phyloP scores from a whole-genome alignment of 2,113 vertebrate genomes.

The Nothobranchius furzeri region DNA sequence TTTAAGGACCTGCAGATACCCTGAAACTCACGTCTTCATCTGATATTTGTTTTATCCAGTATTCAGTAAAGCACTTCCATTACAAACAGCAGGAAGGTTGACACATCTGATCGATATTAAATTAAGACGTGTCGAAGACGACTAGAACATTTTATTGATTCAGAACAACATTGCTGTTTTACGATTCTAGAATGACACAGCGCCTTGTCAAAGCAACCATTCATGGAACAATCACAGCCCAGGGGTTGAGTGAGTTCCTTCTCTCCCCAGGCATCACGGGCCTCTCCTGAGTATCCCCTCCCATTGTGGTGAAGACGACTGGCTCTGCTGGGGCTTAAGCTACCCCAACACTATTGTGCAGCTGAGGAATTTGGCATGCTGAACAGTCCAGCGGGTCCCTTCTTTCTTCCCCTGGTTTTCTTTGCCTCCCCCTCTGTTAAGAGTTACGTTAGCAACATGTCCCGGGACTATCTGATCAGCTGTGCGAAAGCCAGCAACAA shows the following conservation, averaged over 20 bases:
- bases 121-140: not conserved
- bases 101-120: not conserved
- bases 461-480: slow-evolving; percentile 69
- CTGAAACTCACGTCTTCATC: no score
- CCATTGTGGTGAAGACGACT: slow-evolving; percentile 66
- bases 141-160: not conserved
- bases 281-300: slow-evolving; percentile 71
- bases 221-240: slow-evolving; percentile 55
- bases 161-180: slow-evolving; percentile 45
- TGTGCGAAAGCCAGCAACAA: slow-evolving; percentile 55
- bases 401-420: slow-evolving; percentile 13
- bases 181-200: slow-evolving; percentile 51
- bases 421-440: slow-evolving; percentile 20
- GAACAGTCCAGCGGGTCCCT: slow-evolving; percentile 53
- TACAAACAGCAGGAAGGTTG: not conserved
- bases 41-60: not conserved
- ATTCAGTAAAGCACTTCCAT: not conserved
- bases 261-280: slow-evolving; percentile 64
- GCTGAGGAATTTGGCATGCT: slow-evolving; percentile 76
- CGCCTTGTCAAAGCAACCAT: slow-evolving; percentile 67
- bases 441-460: slow-evolving; percentile 44
- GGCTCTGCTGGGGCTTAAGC: slow-evolving; percentile 61
- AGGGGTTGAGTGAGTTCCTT: slow-evolving; percentile 70
- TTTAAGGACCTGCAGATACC: no score
- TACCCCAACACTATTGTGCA: slow-evolving; percentile 72